Base-by-base conservation (phyloP, 2,888 invertebrate genomes). In the Caenorhabditis becei region DNA sequence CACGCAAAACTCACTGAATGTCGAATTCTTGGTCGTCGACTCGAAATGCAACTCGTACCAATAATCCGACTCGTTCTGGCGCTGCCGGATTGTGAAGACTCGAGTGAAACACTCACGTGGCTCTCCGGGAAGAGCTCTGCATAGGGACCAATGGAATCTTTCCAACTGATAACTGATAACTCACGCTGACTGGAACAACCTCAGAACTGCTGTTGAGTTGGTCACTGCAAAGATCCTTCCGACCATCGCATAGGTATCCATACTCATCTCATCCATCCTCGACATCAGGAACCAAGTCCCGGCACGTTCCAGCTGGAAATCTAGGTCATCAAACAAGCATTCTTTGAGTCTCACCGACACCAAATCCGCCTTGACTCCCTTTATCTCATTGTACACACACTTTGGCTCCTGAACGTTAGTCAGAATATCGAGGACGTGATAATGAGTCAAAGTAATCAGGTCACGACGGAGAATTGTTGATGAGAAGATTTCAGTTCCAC, bases 341-440 rank as follows among this genome's bases (percentile, higher is more conserved):
- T 54, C 28, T 54, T 3, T 4, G 32, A 4, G 10, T 32, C 5
- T 26, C 54, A 85, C 86, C 54, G 86, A 82, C 10, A 65, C 32
- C 23, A 87, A 47, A 54, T 87, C 86, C 8, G 83, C 86, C 49
- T 80, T 77, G 8, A 87, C 84, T 58, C 87, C 87, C 32, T 66
- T 51, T 23, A 85, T 65, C 37, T 84, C 80, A 41, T 70, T 75
- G 63, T 82, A 77, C 23, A 78, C 37, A 51, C 86, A 86, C 24
- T 83, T 74, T 16, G 87, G 87, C 47, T 87, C 86, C 65, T 87
- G 87, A 10, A 87, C 87, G 69, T 87, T 83, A 7, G 86, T 86
- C 26, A 87, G 69, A 58, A 87, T 87, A 58, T 87, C 84, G n/a
- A 87, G 80, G 1, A 87, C 87, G 63, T 87, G 83, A 47, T 80